Conservation (phyloP, 2,888 invertebrate genomes). For the Amiota minor region DNA sequence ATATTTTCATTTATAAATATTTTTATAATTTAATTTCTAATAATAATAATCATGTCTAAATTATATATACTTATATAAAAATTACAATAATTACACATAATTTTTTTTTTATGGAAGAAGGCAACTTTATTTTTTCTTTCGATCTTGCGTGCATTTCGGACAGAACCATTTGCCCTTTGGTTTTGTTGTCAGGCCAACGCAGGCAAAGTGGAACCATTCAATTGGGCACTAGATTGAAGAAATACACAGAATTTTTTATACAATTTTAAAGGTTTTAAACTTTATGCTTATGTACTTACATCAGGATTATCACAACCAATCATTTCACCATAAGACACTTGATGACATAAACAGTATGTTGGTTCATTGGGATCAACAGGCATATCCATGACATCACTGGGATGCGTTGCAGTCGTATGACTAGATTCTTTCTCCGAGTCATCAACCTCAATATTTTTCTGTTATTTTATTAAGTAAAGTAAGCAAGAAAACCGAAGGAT, state of each 20-base stretch:
- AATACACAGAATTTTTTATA: background rate
- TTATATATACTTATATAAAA: conserved; percentile 1
- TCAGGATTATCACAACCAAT: conserved; percentile 94
- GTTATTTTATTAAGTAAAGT: conserved; percentile 30
- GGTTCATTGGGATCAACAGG: conserved; percentile 98
- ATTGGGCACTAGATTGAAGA: conserved; percentile 78
- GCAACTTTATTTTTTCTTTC: conserved; percentile 83
- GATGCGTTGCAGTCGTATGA: conserved; percentile 77
- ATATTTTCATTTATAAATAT: background rate
- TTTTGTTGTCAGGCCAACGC: conserved; percentile 88
- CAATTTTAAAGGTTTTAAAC: background rate
- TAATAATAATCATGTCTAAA: background rate
- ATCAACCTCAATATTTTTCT: conserved; percentile 72
- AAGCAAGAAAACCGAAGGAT: background rate
- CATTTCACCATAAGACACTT: conserved; percentile 96
- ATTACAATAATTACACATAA: background rate
- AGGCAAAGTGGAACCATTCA: conserved; percentile 96
- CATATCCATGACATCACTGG: conserved; percentile 92
- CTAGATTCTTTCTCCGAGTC: conserved; percentile 77
- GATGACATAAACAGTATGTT: conserved; percentile 97
- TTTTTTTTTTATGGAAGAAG: background rate
- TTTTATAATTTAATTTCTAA: background rate
- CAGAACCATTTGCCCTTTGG: conserved; percentile 97
- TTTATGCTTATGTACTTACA: conserved; percentile 52
- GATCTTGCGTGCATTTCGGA: conserved; percentile 89